These are phyloP conservation scores for Cantharis rustica DNA, from an alignment of 2,888 invertebrate species.

Conservation along the genomic window DNA sequence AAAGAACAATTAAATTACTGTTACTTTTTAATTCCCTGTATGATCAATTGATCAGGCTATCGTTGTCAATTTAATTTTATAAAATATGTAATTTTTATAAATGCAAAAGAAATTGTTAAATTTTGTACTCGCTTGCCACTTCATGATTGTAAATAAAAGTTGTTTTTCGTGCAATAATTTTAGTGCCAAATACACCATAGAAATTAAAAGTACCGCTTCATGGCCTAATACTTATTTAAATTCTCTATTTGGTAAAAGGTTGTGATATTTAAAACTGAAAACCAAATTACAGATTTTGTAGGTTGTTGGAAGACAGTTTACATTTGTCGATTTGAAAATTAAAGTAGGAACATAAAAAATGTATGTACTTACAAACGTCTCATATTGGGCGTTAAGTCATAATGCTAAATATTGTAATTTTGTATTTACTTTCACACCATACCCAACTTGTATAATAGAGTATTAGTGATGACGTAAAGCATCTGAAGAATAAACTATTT, in stretches of 20 bases:
- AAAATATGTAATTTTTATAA: neutral
- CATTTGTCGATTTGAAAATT: neutral
- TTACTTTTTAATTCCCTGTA: neutral
- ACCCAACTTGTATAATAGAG: neutral
- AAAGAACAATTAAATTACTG: neutral
- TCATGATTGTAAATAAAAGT: neutral
- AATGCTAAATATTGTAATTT: neutral
- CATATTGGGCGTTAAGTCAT: neutral
- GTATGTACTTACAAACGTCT: neutral
- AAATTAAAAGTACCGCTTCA: neutral
- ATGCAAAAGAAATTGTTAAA: neutral
- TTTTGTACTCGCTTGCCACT: neutral
- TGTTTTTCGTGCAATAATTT: neutral
- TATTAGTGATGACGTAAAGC: too few species aligned
- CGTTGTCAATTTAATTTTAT: neutral
- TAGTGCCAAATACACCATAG: neutral
- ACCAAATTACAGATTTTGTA: neutral
- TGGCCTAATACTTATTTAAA: neutral
- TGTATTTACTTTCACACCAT: slow-evolving; percentile 8
- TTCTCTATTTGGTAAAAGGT: neutral
- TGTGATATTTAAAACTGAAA: neutral
- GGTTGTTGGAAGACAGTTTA: neutral
- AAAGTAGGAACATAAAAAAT: neutral
- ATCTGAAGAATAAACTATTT: too few species aligned
- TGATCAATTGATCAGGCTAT: neutral